Base-by-base conservation (phyloP, 92 coral and sea anemone species). In the Paramuricea clavata region DNA sequence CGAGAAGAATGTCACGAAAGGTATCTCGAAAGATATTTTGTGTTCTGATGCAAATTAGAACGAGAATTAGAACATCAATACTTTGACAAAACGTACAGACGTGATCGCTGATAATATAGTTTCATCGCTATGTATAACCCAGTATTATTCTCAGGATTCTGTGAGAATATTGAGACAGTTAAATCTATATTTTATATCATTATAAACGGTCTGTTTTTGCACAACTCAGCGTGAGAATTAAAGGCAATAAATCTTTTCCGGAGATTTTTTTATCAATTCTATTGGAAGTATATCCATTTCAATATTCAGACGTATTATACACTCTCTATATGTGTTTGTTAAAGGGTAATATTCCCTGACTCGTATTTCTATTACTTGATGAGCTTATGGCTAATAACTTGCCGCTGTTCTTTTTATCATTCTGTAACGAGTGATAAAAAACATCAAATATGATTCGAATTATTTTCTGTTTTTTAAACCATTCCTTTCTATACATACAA, bases 351-450 rank as follows among this genome's bases (percentile, higher is more conserved):
- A 47, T 47, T 47, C 10, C 17, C 52, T 12, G 16, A 47, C 52
- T 47, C 52, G 16, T 47, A 9, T 47, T 47, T 10, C 6, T 47
- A 12, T 5, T 47, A 47, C 10, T 47, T 15, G 1, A 47, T 47
- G 10, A 15, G 15, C 15, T 47, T 47, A 47, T 47, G 9, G 13
- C 52, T 47, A 47, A 47, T 47, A 47, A 47, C 52, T 47, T 12
- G 52, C 17, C 12, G 31, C 61, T 52, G 61, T 52, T 52, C 61
- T 52, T 60, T 60, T 60, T 60, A 60, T 60, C 64, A 56, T 56
- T 56, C 64, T 36, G 4, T 50, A 52, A 52, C 16, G 12, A 52
- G 16, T 3, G 57, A 49, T 36, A 3, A 8, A 8, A 36, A 3
- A 36, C 8, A 36, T 36, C 42, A 36, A 36, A 36, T 52, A 52